These are phyloP conservation scores for Embidobia sp. DNA, from an alignment of 2,888 invertebrate species.

Conservation along the genomic window DNA sequence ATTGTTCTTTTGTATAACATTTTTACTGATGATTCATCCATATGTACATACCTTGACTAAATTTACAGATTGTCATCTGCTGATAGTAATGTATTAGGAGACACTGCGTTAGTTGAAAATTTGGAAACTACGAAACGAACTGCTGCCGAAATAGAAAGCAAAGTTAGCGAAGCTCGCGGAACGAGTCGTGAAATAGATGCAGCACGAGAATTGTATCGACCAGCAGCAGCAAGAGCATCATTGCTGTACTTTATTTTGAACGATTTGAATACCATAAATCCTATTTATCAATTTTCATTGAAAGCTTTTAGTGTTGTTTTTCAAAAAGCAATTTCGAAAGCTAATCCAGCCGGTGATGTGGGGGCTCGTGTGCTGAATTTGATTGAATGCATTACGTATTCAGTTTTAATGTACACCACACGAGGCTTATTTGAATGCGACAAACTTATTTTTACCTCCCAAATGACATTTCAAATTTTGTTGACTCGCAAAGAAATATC, in stretches of 20 bases:
- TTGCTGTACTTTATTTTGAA: constrained; percentile 97
- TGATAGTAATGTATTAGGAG: constrained; percentile 95
- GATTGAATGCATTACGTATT: constrained; percentile 96
- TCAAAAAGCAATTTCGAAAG: constrained; percentile 96
- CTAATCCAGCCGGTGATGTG: constrained; percentile 91
- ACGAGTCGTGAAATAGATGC: constrained; percentile 96
- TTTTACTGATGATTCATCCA: no score
- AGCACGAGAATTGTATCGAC: constrained; percentile 93
- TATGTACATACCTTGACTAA: no score
- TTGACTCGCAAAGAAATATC: constrained; percentile 93
- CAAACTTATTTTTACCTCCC: constrained; percentile 97
- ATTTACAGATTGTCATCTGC: constrained; percentile 89
- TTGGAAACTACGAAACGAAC: constrained; percentile 97
- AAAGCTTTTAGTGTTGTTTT: constrained; percentile 99
- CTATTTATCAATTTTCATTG: constrained; percentile 97
- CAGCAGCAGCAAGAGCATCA: constrained; percentile 96
- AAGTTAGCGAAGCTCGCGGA: constrained; percentile 95
- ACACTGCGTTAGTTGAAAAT: constrained; percentile 97
- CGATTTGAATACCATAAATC: constrained; percentile 97
- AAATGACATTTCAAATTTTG: constrained; percentile 97
- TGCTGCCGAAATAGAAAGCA: constrained; percentile 96
- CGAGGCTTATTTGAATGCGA: constrained; percentile 97
- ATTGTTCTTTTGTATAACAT: no score
- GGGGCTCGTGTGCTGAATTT: constrained; percentile 91
- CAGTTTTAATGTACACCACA: constrained; percentile 96